Evolutionary conservation across 2,797 vertebrate species (phyloP).

Genomic region (Myotis vivesi): DNA sequence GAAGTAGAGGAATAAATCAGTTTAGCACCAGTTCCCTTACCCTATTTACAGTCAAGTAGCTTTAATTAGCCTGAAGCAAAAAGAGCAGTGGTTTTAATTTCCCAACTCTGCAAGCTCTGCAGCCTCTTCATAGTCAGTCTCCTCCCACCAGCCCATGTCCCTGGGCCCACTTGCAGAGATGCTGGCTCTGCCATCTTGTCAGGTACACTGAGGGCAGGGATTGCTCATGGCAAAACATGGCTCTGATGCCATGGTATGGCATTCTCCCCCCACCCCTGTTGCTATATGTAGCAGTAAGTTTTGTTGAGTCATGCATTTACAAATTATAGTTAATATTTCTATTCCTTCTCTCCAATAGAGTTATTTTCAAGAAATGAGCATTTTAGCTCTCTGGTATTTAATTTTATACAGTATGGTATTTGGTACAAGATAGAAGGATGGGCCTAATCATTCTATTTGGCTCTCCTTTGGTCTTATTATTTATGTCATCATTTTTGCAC

Average conservation of each 20-base stretch:
- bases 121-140: background rate
- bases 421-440: background rate
- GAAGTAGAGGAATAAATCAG: constrained; percentile 65
- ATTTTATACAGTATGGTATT: background rate
- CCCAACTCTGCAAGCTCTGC: background rate
- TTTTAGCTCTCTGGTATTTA: background rate
- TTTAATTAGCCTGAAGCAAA: background rate
- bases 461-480: background rate
- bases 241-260: too few relatives aligned
- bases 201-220: accelerated
- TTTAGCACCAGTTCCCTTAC: constrained; percentile 46
- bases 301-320: background rate
- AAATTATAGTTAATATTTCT: background rate
- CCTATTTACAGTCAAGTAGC: background rate
- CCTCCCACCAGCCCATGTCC: background rate
- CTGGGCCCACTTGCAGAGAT: background rate
- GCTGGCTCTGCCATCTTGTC: background rate
- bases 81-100: background rate
- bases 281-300: background rate
- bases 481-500: background rate
- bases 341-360: background rate
- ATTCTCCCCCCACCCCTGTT: background rate
- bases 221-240: accelerated
- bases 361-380: background rate
- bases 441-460: background rate